Percentiles rank a stretch among this genome's conserved stretches.
These are phyloP conservation scores for Metopolophium dirhodum DNA, from an alignment of 1,140 invertebrate genomes.

Conservation along the genomic window DNA sequence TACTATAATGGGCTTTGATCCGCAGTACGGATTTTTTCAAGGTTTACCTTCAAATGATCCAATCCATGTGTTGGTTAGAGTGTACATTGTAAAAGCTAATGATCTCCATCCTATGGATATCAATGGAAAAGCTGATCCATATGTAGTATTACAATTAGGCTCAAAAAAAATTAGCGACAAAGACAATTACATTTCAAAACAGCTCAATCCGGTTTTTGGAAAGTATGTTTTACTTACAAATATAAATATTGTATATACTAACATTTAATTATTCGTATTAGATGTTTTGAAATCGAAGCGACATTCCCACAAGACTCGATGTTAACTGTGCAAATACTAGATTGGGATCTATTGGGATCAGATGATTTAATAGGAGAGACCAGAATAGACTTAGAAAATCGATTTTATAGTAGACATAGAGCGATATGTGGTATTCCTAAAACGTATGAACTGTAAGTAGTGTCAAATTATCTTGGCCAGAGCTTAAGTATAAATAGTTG, in stretches of 20 bases:
- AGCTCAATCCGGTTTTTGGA: slow-evolving; percentile 89
- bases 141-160: slow-evolving; percentile 83
- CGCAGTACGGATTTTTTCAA: slow-evolving; percentile 80
- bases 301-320: slow-evolving; percentile 90
- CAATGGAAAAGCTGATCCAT: slow-evolving; percentile 91
- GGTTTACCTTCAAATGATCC: slow-evolving; percentile 87
- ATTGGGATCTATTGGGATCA: slow-evolving; percentile 87
- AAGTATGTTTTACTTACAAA: slow-evolving; percentile 69
- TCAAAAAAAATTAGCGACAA: slow-evolving; percentile 84
- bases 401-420: slow-evolving; percentile 85
- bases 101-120: slow-evolving; percentile 90
- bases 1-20: slow-evolving; percentile 79
- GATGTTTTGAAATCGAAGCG: slow-evolving; percentile 88
- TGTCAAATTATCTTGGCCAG: neutral
- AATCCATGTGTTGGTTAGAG: slow-evolving; percentile 83
- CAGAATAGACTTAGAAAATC: slow-evolving; percentile 88
- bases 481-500: neutral
- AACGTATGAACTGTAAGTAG: slow-evolving; percentile 83
- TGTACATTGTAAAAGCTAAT: slow-evolving; percentile 87
- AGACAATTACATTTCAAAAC: slow-evolving; percentile 90
- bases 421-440: slow-evolving; percentile 83
- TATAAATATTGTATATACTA: neutral
- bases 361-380: slow-evolving; percentile 92
- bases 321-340: slow-evolving; percentile 81
- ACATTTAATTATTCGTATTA: slow-evolving; percentile 60